These are phyloP conservation scores for Ormia ochracea DNA, from an alignment of 2,888 invertebrate genomes.

Conservation along the genomic window DNA sequence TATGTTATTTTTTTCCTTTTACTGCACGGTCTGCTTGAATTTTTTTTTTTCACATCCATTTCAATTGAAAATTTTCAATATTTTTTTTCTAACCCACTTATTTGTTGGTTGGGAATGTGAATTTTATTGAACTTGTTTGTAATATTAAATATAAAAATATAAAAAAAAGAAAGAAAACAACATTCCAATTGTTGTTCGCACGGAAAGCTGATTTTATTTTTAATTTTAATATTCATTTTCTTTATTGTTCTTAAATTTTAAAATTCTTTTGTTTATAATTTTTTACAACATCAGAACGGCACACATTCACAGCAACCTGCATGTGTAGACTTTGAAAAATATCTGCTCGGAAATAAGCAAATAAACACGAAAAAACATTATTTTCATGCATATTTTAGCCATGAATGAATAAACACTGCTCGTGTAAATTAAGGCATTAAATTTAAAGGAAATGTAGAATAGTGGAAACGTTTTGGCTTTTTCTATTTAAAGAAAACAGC, in stretches of 20 bases:
- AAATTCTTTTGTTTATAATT: neutral
- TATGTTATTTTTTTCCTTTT: no score
- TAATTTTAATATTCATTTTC: neutral
- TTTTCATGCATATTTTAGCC: neutral
- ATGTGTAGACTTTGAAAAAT: slow-evolving; percentile 1
- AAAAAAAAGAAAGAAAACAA: no score
- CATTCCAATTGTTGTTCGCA: neutral
- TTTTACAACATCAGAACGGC: neutral
- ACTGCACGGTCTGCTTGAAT: no score
- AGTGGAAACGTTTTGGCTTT: no score
- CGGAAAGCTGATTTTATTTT: neutral
- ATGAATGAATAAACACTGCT: neutral
- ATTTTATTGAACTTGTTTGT: neutral
- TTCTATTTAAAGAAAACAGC: neutral
- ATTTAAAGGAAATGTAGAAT: no score
- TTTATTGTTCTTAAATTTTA: neutral
- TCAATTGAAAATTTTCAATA: neutral
- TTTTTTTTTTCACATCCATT: neutral
- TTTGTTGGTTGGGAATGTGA: neutral
- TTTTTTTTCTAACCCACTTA: neutral
- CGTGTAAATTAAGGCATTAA: neutral
- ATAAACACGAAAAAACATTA: neutral
- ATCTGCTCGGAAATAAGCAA: neutral
- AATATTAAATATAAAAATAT: no score
- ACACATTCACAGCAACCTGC: neutral